A percentile compares a stretch with the other conserved stretches of the same genome.
Evolutionary conservation across 2,888 invertebrate genomes (phyloP).

Genomic region (Lithophane leautieri): DNA sequence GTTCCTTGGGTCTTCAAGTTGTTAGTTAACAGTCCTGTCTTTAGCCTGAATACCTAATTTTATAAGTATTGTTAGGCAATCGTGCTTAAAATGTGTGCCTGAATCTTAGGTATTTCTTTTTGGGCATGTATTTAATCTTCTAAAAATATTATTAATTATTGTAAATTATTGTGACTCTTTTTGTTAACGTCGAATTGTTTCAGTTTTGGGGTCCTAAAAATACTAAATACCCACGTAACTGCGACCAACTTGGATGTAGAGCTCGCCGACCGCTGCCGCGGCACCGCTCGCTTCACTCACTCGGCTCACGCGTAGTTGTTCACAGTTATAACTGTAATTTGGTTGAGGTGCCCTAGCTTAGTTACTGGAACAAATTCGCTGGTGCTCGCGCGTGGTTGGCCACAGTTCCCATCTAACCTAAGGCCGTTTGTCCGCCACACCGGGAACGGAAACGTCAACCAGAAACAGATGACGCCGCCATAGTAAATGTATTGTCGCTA

Average conservation of each 20-base stretch:
- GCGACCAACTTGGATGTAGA: no score
- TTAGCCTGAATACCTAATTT: neutral
- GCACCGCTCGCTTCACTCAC: no score
- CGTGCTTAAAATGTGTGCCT: neutral
- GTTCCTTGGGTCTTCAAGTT: conserved; percentile 4
- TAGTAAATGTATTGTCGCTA: no score
- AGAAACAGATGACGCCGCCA: no score
- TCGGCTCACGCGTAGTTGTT: no score
- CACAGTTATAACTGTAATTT: no score
- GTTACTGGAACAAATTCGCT: neutral
- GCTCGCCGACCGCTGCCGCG: no score
- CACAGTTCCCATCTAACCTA: neutral
- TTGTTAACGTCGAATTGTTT: neutral
- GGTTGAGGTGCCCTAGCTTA: no score
- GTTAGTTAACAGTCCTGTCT: neutral
- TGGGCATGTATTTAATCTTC: neutral
- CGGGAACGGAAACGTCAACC: no score
- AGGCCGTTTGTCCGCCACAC: no score
- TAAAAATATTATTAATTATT: neutral
- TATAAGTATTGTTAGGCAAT: neutral
- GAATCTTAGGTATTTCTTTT: neutral
- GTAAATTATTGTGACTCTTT: neutral
- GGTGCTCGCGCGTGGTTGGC: neutral
- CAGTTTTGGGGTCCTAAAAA: neutral
- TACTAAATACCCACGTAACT: neutral